phyloP scores from a whole-genome alignment of 2,113 vertebrate species.

The Albula glossodonta region DNA sequence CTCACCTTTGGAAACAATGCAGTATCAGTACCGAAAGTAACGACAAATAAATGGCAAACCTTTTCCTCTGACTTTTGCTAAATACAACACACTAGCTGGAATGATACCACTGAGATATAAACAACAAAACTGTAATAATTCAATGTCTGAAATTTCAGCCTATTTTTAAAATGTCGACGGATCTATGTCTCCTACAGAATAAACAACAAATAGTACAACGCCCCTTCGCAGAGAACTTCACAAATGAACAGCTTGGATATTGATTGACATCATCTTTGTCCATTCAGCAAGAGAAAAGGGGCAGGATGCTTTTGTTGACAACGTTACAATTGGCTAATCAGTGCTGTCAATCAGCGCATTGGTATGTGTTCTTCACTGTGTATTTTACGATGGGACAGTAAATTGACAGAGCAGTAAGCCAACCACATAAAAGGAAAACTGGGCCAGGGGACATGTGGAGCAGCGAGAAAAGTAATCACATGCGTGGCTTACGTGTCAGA shows the following conservation, averaged over 20 bases:
- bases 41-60: not conserved
- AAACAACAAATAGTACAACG: slow-evolving; percentile 62
- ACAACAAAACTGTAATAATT: not conserved
- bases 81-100: not conserved
- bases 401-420: not conserved
- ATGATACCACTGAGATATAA: not conserved
- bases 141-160: not conserved
- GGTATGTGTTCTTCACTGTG: not conserved
- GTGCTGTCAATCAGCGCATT: slow-evolving; percentile 4
- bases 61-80: not conserved
- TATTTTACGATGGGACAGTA: not conserved
- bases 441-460: not conserved
- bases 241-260: slow-evolving; percentile 44
- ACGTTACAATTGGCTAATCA: slow-evolving; percentile 41
- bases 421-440: slow-evolving; percentile 38
- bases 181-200: slow-evolving; percentile 51
- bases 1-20: slow-evolving; percentile 21
- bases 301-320: slow-evolving; percentile 26
- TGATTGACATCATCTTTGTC: not conserved
- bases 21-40: not conserved
- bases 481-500: slow-evolving; percentile 39
- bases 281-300: not conserved
- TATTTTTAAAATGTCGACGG: slow-evolving; percentile 66
- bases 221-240: slow-evolving; percentile 2
- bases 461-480: not conserved